These are phyloP conservation scores for Oxytorus armatus DNA, from an alignment of 2,888 invertebrate genomes.

Conservation along the genomic window DNA sequence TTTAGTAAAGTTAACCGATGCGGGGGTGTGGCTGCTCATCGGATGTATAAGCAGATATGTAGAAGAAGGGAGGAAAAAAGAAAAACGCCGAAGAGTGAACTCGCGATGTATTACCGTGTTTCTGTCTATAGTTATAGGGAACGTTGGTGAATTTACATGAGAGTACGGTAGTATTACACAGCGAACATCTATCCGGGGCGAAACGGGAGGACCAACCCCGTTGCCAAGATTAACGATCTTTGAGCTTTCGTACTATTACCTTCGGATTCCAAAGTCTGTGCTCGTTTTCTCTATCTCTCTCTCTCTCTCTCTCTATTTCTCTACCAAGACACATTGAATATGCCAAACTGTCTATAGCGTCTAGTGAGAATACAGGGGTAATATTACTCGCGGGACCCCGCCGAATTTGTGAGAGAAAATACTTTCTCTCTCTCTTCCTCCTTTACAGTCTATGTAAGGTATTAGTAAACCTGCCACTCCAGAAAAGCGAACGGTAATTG, in stretches of 20 bases:
- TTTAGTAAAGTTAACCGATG: constrained; percentile 62
- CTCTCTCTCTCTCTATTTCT: constrained; percentile 21
- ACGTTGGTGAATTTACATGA: constrained; percentile 38
- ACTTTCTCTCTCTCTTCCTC: constrained; percentile 27
- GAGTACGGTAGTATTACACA: constrained; percentile 25
- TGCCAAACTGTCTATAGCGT: constrained; percentile 7
- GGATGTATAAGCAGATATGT: neutral
- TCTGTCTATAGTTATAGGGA: neutral
- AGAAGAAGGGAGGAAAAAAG: neutral
- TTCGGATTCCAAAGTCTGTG: constrained; percentile 65
- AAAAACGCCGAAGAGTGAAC: neutral
- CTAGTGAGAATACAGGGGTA: constrained; percentile 1
- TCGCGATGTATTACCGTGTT: constrained; percentile 3
- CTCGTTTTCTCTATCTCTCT: constrained; percentile 27
- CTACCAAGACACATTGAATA: constrained; percentile 30
- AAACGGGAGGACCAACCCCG: constrained; percentile 56
- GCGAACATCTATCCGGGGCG: constrained; percentile 50
- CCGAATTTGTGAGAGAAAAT: constrained; percentile 45
- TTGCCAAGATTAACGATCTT: constrained; percentile 78
- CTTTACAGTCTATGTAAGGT: constrained; percentile 59
- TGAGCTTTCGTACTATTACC: constrained; percentile 75
- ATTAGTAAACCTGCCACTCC: constrained; percentile 75
- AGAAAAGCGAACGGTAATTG: constrained; percentile 75
- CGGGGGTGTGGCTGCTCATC: constrained; percentile 1
- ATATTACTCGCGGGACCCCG: constrained; percentile 33